Evolutionary conservation across 35 echinoderm and acorn worm genomes (phyloP).

Genomic region (Eucidaris tribuloides): DNA sequence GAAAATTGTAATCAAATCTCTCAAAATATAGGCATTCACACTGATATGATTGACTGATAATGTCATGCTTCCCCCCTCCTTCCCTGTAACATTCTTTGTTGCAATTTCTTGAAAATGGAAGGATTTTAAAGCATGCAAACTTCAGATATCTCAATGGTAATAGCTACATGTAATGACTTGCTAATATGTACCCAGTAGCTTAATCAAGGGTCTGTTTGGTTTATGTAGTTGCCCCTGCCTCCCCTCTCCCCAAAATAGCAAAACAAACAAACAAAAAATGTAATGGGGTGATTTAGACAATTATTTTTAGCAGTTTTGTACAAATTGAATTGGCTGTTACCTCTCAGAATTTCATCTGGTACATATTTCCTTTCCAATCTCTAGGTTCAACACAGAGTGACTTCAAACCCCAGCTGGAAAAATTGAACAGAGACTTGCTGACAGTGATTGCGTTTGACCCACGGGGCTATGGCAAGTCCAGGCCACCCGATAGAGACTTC

Average conservation of each 20-base stretch:
- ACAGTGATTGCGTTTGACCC: conserved; percentile 79
- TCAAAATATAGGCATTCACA: no score
- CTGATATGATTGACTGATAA: no score
- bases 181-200: neutral
- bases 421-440: conserved; percentile 57
- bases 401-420: conserved; percentile 74
- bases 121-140: no score
- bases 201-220: neutral
- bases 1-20: no score
- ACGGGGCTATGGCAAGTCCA: conserved; percentile 85
- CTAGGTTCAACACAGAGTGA: conserved; percentile 66
- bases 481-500: conserved; percentile 83
- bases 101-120: no score
- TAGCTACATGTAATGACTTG: no score
- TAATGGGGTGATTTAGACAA: neutral
- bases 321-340: neutral
- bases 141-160: no score
- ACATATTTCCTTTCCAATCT: neutral
- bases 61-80: no score
- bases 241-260: neutral
- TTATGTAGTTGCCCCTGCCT: neutral
- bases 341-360: neutral
- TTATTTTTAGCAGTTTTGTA: neutral
- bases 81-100: no score
- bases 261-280: neutral